Evolutionary conservation across 1,140 invertebrate species (phyloP), one percentile per base, ranked within the genome.

Genomic region (Drosophila pandora): DNA sequence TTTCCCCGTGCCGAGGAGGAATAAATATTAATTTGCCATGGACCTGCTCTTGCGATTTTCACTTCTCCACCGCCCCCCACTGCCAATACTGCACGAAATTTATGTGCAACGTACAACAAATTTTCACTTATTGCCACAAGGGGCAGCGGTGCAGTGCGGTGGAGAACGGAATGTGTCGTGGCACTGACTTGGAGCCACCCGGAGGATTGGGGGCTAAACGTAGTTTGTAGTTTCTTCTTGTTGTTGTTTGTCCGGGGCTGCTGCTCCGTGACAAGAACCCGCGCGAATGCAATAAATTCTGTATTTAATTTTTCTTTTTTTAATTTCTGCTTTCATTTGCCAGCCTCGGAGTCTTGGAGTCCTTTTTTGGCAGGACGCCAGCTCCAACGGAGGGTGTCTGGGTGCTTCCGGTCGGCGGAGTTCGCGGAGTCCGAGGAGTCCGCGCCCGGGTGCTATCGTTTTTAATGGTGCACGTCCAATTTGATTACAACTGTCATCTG

Each of bases 301-400:
- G 81, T 84, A 84, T 87, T 84, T 84, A 84, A 84, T 84, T 84
- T 84, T 84, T 81, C 77, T 87, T 84, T 84, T 81, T 81, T 87
- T 84, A 81, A 82, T 80, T 89, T 85, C 76, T 85, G 76, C 77
- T 79, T 89, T 85, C 79, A 84, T 80, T 89, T 69, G 68, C 59
- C 65, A 73, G 62, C 68, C 41, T 12, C 9, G 6, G 30, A 34
- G 30, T 23, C 17, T 13, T 9, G 12, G 47, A 28, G 45, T 34
- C 28, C 61, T 65, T 68, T 61, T 61, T 76, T 84, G 69, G 79
- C 64, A 52, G 70, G 30, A 37, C 52, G 69, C 67, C 82, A 85
- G 59, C 34, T 43, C 58, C 62, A 45, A 47, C 69, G 56, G 47
- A 74, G 65, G 65, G 64, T 72, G 63, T 73, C 78, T 76, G 72